These are phyloP conservation scores for Clarias fuscus DNA, from an alignment of 2,797 vertebrate species.

Conservation along the genomic window DNA sequence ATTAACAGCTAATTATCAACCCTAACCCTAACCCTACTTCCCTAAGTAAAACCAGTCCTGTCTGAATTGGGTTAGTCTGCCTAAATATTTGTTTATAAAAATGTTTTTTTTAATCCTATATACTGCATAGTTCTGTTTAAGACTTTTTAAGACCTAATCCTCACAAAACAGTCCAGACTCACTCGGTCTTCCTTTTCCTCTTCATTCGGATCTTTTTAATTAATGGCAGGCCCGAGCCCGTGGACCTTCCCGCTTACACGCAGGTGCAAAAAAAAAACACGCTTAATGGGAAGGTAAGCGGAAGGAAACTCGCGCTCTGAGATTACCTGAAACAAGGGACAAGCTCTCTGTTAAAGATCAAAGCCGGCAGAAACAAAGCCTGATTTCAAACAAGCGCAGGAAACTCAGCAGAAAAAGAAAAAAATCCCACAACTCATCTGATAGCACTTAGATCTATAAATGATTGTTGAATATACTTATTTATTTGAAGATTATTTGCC, in stretches of 20 bases:
- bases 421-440: slow-evolving; percentile 60
- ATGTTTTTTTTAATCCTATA: background rate
- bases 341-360: slow-evolving; percentile 63
- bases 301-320: slow-evolving; percentile 46
- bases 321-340: slow-evolving; percentile 57
- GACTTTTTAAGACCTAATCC: background rate
- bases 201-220: background rate
- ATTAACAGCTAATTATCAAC: background rate
- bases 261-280: slow-evolving; percentile 48
- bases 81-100: background rate
- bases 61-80: background rate
- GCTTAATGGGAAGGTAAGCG: slow-evolving; percentile 54
- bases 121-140: background rate
- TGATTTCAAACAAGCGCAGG: slow-evolving; percentile 55
- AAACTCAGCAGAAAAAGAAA: slow-evolving; percentile 55
- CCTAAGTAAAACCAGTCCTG: background rate
- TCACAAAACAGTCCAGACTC: background rate
- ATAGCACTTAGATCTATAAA: slow-evolving; percentile 66
- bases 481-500: slow-evolving; percentile 69
- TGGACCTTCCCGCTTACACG: slow-evolving; percentile 48
- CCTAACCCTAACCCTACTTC: background rate
- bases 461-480: slow-evolving; percentile 66
- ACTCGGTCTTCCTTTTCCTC: background rate
- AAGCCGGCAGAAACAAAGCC: slow-evolving; percentile 59
- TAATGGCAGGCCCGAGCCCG: slow-evolving; percentile 17